Evolutionary conservation across 2,888 invertebrate genomes (phyloP), one percentile per base, ranked within the genome.

Genomic region (Dasypogon diadema): DNA sequence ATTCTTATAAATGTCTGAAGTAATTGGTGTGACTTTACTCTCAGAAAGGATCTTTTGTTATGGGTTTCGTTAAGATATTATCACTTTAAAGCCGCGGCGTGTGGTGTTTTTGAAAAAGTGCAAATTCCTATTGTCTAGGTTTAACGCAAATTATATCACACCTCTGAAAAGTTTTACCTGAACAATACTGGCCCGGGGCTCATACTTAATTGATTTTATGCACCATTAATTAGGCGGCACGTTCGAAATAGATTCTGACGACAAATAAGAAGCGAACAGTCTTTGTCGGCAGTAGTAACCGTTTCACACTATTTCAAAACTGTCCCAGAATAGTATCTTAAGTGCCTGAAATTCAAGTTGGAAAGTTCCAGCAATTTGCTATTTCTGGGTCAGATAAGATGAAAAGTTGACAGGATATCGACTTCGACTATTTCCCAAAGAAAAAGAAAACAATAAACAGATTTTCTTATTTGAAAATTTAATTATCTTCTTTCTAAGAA

Each of bases 11-110:
- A 24, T 24, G 21, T 2, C 46, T 14, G 65, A 16, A 46, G 46
- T 65, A 65, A 65, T 65, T 65, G 65, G 46, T 65, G 65, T 65
- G 65, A 65, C 46, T 42, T 21, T 46, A 18, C n/a, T 46, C 12
- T 24, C 22, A 1, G 6, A 65, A 46, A 1, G 6, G 18, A n/a
- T 10, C 48, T 24, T 63, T 65, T 65, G 65, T 63, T 30, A 42
- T 12, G 21, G 6, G 21, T 4, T 37, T n/a, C 21, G 18, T 24
- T 46, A 65, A 16, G 24, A 22, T 21, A 46, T 48, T 65, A 65
- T 65, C 46, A 48, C 46, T 65, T 65, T 0, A n/a, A 18, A 2
- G 26, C 37, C 48, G 18, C 37, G 48, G 2, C 48, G 22, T 42
- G 46, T 37, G 46, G 24, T 48, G 22, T 46, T 48, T 46, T 65